phyloP scores from a whole-genome alignment of 2,113 vertebrate genomes.

The Ailurus styani region DNA sequence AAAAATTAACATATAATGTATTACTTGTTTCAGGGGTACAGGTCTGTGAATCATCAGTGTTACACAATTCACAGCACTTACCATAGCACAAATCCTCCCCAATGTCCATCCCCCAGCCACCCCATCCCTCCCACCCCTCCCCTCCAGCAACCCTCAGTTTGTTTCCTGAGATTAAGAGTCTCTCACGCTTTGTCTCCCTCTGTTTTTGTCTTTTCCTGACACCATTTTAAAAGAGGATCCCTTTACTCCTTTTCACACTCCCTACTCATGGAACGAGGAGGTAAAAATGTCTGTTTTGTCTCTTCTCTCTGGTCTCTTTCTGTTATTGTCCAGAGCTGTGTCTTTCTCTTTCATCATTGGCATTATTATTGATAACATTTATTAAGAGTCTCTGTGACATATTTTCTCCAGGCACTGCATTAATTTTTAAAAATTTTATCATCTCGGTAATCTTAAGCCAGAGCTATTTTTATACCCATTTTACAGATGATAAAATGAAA shows the following conservation, averaged over 20 bases:
- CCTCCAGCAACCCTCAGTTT: too few species aligned
- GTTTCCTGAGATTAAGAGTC: too few species aligned
- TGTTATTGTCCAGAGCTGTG: background rate
- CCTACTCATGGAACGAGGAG: background rate
- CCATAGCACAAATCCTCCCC: too few species aligned
- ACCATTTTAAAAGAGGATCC: background rate
- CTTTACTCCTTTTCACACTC: background rate
- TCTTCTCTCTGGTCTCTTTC: background rate
- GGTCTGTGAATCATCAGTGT: too few species aligned
- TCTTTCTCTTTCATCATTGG: background rate
- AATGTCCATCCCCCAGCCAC: too few species aligned
- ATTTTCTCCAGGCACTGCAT: background rate
- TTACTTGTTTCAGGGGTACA: too few species aligned
- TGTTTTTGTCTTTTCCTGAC: too few species aligned
- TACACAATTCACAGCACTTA: too few species aligned
- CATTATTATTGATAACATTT: background rate
- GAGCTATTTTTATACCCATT: background rate
- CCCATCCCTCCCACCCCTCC: too few species aligned
- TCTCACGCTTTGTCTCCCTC: too few species aligned
- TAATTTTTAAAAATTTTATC: background rate
- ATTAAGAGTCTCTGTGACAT: background rate
- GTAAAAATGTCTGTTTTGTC: background rate
- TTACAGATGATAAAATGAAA: conserved; percentile 2
- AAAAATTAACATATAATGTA: too few species aligned
- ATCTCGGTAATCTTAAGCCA: background rate